Evolutionary conservation across 1,140 invertebrate species (phyloP), one percentile per base, ranked within the genome.

Genomic region (Papilio polytes): DNA sequence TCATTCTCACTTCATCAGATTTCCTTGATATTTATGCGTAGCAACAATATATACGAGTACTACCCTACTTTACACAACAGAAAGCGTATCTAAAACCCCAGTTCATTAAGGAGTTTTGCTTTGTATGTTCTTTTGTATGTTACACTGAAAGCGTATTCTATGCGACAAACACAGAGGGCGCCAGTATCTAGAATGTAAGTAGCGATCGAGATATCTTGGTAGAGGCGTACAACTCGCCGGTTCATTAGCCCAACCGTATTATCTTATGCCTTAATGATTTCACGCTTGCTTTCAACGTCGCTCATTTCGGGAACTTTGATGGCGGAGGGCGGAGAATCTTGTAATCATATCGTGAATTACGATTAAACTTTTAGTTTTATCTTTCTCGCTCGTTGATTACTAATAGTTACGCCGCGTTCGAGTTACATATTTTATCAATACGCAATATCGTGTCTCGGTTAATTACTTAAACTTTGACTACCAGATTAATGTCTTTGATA

Each of bases 251-350:
- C 78, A 83, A 89, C 85, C 84, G 84, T 89, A 94, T 92, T 92
- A 94, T 91, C 87, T 87, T 76, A 82, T 87, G 88, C 86, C 86
- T 87, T 93, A 89, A 93, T 90, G 89, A 92, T 93, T 93, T 93
- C 87, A 89, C 88, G 88, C 89, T 90, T 88, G 87, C 90, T 84
- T 86, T 86, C 87, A 86, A 83, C 85, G 78, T 84, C 83, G 84
- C 81, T 87, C 85, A 88, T 90, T 91, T 87, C 89, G 85, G 86
- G 83, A 91, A 92, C 83, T 93, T 92, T 88, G 88, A 91, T 89
- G 86, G 86, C 81, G 84, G 82, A 84, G 84, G 86, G 85, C 81
- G 85, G 83, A 82, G 85, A 81, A 82, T 85, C 85, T 78, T 83
- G 88, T 89, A 90, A 91, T 92, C 88, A 87, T 91, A 89, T 87